Conservation (phyloP, 2,797 vertebrate species). For the Catharus ustulatus region DNA sequence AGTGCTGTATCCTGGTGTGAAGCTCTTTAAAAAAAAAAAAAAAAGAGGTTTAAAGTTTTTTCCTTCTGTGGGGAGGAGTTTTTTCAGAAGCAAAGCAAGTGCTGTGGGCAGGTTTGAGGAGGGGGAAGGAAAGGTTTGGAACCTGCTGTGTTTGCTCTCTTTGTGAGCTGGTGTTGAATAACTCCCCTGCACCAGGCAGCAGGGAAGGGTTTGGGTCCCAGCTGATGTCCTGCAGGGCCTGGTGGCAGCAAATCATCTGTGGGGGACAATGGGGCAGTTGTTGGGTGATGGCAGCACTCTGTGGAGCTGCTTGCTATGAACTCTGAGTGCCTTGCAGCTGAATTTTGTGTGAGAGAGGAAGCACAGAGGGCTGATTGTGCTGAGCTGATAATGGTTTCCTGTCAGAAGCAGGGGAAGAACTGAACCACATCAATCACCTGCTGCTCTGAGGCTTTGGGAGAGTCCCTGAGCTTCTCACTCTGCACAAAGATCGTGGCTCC, state of each 20-base stretch:
- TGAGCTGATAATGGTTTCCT: conserved; percentile 41
- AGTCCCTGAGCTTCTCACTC: neutral
- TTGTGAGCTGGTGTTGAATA: neutral
- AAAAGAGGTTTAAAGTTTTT: neutral
- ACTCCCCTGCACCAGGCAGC: neutral
- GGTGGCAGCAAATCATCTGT: neutral
- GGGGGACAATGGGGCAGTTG: neutral
- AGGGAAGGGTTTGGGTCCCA: neutral
- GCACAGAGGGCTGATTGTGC: neutral
- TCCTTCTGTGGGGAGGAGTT: neutral
- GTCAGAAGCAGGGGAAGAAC: neutral
- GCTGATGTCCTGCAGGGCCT: neutral
- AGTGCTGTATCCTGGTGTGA: neutral
- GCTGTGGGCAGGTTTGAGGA: neutral
- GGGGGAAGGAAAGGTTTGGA: neutral
- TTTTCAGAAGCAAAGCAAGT: neutral
- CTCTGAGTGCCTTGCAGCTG: neutral
- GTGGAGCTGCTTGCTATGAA: neutral
- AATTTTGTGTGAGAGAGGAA: conserved; percentile 5
- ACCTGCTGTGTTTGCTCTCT: neutral
- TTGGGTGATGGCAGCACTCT: neutral
- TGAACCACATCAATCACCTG: neutral
- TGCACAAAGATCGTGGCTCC: neutral
- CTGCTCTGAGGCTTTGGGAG: neutral
- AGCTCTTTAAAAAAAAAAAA: neutral